Base-by-base conservation (phyloP, 2,113 vertebrate genomes). In the Phoxinus phoxinus region DNA sequence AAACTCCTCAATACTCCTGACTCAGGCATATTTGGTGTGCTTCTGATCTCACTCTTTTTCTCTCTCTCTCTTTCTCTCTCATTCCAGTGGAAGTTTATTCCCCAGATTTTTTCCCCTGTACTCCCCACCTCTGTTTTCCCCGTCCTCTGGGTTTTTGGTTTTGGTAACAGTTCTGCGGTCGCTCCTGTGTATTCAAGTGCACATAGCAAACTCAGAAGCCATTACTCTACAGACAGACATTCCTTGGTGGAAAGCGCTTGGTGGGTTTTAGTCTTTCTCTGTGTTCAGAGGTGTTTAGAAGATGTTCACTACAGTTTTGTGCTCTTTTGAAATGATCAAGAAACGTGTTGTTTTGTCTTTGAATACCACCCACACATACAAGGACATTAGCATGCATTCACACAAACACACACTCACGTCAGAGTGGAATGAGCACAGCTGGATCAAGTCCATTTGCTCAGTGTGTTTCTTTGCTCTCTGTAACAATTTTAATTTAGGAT, bases 11-110 rank as follows among this genome's bases (percentile, higher is more conserved):
- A 83, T 85, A 85, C 89, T 92, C 92, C 92, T 93, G 92, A 94
- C 88, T 93, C 89, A 91, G 89, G 85, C 90, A 91, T 92, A 92
- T 92, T 93, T 87, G 89, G 30, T 84, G 89, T 86, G 90, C 89
- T 93, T 90, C 92, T 93, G 90, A 90, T 91, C 91, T 91, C 48
- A 17, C 93, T 88, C 87, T 87, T 86, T 90, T 87, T 91, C 65
- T 51, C 37, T 27, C 19, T 56, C 21, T 61, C 23, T 84, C 87
- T 91, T 65, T 51, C 37, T 30, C 21, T 56, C 23, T 63, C n/a
- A 80, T 41, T 82, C 84, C 80, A 84, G 86, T 86, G 83, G 59
- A 83, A 84, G 88, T 77, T 86, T 58, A 67, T 69, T 58, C 65
- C 51, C 67, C 44, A 80, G 58, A 74, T 84, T 79, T 27, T 44